phyloP scores from a whole-genome alignment of 2,113 vertebrate species.

The Seriola dumerili region DNA sequence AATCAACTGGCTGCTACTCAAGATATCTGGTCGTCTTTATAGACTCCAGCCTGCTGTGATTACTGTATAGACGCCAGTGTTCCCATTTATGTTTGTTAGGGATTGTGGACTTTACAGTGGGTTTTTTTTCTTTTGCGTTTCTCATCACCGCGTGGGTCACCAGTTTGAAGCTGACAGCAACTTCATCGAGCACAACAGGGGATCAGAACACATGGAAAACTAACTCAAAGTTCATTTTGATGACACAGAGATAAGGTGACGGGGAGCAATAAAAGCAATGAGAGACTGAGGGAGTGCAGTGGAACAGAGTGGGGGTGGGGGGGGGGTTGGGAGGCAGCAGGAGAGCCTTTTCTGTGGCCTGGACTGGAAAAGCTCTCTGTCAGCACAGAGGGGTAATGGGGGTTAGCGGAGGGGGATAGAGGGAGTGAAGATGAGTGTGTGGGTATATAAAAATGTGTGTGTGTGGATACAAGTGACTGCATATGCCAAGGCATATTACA shows the following conservation, averaged over 20 bases:
- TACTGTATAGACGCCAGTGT: neutral
- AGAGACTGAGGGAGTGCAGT: constrained; percentile 22
- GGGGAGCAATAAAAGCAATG: constrained; percentile 26
- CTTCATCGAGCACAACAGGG: constrained; percentile 18
- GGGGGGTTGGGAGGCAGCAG: constrained; percentile 62
- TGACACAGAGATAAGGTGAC: constrained; percentile 11
- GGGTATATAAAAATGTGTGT: constrained; percentile 30
- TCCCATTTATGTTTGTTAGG: constrained; percentile 21
- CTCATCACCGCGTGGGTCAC: neutral
- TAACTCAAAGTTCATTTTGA: constrained; percentile 37
- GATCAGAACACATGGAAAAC: constrained; percentile 42
- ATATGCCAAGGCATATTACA: constrained; percentile 17
- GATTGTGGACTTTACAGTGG: constrained; percentile 10
- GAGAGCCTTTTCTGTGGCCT: constrained; percentile 58
- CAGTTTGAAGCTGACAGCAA: constrained; percentile 40
- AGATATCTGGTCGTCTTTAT: constrained; percentile 6
- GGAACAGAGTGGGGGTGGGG: constrained; percentile 25
- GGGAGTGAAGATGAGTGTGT: constrained; percentile 40
- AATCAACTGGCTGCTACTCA: neutral
- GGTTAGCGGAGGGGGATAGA: constrained; percentile 57
- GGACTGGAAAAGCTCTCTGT: constrained; percentile 69
- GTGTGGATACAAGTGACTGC: constrained; percentile 40
- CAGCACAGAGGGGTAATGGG: constrained; percentile 78
- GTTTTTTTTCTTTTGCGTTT: constrained; percentile 24
- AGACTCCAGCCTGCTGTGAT: neutral